Conservation (phyloP, 2,113 vertebrate genomes). For the Larimichthys crocea region DNA sequence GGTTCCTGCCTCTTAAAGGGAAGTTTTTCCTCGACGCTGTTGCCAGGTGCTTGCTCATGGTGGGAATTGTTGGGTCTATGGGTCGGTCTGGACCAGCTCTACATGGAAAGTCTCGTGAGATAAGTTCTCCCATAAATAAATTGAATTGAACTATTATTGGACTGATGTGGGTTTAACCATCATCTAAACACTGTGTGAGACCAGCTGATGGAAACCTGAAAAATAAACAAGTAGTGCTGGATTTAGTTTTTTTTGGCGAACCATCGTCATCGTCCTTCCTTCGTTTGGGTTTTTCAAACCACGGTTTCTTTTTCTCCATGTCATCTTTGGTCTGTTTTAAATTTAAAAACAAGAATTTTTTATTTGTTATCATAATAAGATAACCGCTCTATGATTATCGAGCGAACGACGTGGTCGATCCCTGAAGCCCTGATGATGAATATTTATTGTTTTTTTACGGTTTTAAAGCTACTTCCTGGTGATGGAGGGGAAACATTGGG, state of each 20-base stretch:
- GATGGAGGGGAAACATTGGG: slow-evolving; percentile 62
- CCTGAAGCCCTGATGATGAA: slow-evolving; percentile 36
- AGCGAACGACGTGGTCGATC: neutral
- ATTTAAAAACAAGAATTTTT: neutral
- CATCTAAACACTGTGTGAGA: neutral
- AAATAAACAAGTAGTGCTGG: neutral
- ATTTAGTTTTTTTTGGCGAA: neutral
- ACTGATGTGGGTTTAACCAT: neutral
- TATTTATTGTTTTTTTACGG: slow-evolving; percentile 52
- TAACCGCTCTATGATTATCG: slow-evolving; percentile 1
- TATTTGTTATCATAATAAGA: neutral
- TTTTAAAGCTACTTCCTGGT: slow-evolving; percentile 56
- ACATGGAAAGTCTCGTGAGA: too few relatives aligned
- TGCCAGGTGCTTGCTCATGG: too few relatives aligned
- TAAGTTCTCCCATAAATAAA: too few relatives aligned
- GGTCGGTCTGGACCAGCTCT: too few relatives aligned
- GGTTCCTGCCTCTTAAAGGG: too few relatives aligned
- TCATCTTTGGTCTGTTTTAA: neutral
- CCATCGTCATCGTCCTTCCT: neutral
- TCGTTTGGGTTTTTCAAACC: slow-evolving; percentile 16
- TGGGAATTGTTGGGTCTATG: too few relatives aligned
- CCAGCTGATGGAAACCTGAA: neutral
- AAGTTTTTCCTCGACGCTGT: too few relatives aligned
- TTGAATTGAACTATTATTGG: neutral
- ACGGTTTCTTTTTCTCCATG: neutral